Conservation (phyloP, 2,888 invertebrate species). For the Lochmaea capreae region DNA sequence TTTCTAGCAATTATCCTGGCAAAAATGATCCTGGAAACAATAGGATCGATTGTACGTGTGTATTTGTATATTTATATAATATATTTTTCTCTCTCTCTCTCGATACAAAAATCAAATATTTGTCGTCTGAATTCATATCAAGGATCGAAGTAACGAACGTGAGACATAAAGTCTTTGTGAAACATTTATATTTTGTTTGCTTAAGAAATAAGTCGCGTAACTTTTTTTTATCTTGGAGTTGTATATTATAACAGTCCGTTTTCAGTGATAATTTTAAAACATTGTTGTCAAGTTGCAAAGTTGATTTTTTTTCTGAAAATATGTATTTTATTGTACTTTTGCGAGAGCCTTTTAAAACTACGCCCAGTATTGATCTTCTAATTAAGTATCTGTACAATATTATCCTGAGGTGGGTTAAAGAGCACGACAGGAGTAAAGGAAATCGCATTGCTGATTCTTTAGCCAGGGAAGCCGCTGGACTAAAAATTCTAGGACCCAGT, state of each 20-base stretch:
- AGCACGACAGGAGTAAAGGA: no score
- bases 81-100: conserved; percentile 16
- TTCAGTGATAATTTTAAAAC: neutral
- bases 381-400: no score
- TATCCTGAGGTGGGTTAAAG: no score
- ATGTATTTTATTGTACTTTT: no score
- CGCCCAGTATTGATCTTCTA: no score
- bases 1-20: conserved; percentile 1
- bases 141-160: conserved; percentile 25
- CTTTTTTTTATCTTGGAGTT: conserved; percentile 41
- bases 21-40: conserved; percentile 15
- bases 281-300: neutral
- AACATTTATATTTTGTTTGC: conserved; percentile 39
- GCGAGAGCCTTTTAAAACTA: no score
- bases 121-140: conserved; percentile 42
- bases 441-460: no score
- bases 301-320: no score
- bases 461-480: no score
- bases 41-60: conserved; percentile 6
- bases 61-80: conserved; percentile 9
- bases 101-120: conserved; percentile 40
- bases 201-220: conserved; percentile 32
- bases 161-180: conserved; percentile 36
- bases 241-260: neutral
- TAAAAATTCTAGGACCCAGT: no score